Base-by-base conservation (phyloP, 2,113 vertebrate species). In the Sula dactylatra region DNA sequence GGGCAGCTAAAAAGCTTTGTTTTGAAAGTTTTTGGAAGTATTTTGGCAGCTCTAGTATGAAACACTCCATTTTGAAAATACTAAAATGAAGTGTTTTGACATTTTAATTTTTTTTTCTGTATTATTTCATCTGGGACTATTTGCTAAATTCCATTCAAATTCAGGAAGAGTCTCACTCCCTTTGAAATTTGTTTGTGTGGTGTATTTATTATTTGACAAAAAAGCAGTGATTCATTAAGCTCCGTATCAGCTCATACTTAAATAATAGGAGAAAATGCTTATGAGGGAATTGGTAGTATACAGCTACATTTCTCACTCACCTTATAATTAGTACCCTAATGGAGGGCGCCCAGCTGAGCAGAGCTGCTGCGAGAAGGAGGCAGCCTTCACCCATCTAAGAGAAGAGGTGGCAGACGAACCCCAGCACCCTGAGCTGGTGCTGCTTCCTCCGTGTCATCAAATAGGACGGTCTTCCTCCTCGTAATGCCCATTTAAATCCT, bases 91-190 rank as follows among this genome's bases (percentile, higher is more conserved):
- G 29, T 69, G 54, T 90, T 96, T 94, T 93, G 86, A 87, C 65
- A 82, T 74, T 81, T 79, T 38, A 40, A 3, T 69, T 74, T 93
- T 87, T 85, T 84, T 31, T 22, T 62, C 44, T 76, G 61, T 70
- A 69, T 91, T 96, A 70, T 96, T 94, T 95, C 70, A 95, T 94
- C 52, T 38, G 65, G 49, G 65, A 79, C 56, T 87, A 71, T 84
- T 96, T 95, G 59, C 81, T 95, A 84, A 89, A 93, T 93, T 93
- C 77, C 40, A 87, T 94, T 95, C 70, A 95, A 89, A 96, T 87
- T 74, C 87, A 93, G n/a, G 34, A 74, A 74, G 38, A 85, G 77
- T 78, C 80, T 88, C 76, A 38, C 50, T 95, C 50, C 62, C 65
- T 87, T 69, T 92, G 80, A 86, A 96, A 95, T 82, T 50, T 10